These are phyloP conservation scores for Merops nubicus DNA, from an alignment of 2,113 vertebrate genomes.

Conservation along the genomic window DNA sequence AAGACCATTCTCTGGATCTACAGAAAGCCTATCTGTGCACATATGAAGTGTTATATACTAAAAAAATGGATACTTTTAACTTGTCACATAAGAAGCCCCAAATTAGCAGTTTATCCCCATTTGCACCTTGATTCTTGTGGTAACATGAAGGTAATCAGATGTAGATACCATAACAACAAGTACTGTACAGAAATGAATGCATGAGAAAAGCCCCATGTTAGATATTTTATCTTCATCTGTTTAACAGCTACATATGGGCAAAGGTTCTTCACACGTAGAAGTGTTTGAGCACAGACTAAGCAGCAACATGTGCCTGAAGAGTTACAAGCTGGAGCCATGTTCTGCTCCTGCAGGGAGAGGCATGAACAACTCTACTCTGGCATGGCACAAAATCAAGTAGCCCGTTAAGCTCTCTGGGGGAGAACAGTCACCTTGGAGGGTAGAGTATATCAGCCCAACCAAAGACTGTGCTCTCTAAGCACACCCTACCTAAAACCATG, in stretches of 20 bases:
- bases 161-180: neutral
- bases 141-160: fast-evolving
- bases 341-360: neutral
- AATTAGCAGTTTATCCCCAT: neutral
- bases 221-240: neutral
- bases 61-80: neutral
- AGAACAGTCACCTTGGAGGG: neutral
- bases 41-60: neutral
- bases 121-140: too few species aligned
- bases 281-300: neutral
- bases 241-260: neutral
- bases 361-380: neutral
- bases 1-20: neutral
- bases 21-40: fast-evolving
- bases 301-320: neutral
- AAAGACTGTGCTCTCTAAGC: neutral
- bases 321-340: fast-evolving
- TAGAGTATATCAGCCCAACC: neutral
- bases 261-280: neutral
- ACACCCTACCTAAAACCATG: neutral
- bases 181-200: neutral
- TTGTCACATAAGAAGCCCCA: neutral
- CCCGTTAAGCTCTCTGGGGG: neutral
- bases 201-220: neutral
- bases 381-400: neutral